phyloP scores from a whole-genome alignment of 2,113 vertebrate genomes.

The Mesembrinibis cayennensis region DNA sequence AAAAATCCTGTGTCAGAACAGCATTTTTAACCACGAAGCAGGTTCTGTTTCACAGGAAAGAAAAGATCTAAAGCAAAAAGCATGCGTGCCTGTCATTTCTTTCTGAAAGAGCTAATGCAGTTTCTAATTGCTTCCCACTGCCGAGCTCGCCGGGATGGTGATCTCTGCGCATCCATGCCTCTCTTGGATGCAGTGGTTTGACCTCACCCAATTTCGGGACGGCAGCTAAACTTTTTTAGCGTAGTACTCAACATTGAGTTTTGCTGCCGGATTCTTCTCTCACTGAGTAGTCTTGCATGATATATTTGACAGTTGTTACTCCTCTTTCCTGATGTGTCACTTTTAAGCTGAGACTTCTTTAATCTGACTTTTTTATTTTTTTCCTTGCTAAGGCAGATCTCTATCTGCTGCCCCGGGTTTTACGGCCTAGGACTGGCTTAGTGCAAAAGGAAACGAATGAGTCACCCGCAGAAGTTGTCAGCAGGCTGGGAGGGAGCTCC shows the following conservation, averaged over 20 bases:
- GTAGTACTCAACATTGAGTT: background rate
- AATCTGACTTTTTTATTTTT: background rate
- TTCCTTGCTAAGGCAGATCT: conserved; percentile 8
- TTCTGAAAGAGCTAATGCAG: background rate
- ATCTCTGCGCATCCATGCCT: background rate
- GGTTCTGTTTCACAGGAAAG: conserved; percentile 3
- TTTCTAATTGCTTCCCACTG: background rate
- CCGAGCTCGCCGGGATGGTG: background rate
- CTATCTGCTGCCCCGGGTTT: background rate
- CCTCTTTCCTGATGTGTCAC: background rate
- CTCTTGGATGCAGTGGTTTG: background rate
- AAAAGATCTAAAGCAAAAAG: conserved; percentile 20
- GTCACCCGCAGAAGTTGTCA: conserved; percentile 66
- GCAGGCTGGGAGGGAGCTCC: conserved; percentile 58
- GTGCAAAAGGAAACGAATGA: conserved; percentile 70
- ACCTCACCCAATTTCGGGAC: background rate
- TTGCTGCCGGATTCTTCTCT: background rate
- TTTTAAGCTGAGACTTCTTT: background rate
- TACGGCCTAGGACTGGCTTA: background rate
- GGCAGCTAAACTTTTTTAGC: background rate
- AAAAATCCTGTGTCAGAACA: background rate
- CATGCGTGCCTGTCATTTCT: background rate
- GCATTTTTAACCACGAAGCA: conserved; percentile 17
- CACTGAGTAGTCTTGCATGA: background rate
- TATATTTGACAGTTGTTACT: background rate